Conservation (phyloP, 2,797 vertebrate species). For the Crax fasciolata region DNA sequence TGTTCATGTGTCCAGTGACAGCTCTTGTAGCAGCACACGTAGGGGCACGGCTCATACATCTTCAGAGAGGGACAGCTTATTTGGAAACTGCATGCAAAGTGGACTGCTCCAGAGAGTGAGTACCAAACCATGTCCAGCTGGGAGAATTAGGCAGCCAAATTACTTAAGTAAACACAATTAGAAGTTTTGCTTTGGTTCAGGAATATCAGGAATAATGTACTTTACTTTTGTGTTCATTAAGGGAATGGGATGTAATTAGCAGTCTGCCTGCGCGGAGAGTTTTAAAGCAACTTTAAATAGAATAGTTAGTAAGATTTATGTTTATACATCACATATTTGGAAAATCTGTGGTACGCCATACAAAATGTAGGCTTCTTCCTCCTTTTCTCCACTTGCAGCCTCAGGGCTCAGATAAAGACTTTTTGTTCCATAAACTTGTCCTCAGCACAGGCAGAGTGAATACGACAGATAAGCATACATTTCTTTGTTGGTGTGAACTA, state of each 20-base stretch:
- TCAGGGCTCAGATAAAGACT: not conserved
- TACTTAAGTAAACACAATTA: not conserved
- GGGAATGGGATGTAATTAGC: not conserved
- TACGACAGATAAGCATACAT: not conserved
- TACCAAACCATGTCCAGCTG: not conserved
- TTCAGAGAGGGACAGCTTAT: not conserved
- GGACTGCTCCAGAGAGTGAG: not conserved
- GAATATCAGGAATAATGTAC: not conserved
- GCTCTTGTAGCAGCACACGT: not conserved
- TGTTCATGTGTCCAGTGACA: not conserved
- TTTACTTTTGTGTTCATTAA: not conserved
- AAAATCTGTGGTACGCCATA: not conserved
- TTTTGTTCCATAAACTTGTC: not conserved
- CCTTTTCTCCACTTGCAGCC: not conserved
- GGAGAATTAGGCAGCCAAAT: not conserved
- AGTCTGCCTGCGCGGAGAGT: not conserved
- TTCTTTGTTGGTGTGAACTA: not conserved
- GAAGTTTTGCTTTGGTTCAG: not conserved
- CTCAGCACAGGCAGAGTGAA: not conserved
- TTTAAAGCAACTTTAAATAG: not conserved
- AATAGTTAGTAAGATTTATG: not conserved
- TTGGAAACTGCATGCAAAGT: not conserved
- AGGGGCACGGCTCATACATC: rapidly evolving
- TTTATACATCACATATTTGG: not conserved
- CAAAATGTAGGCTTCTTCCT: not conserved